Evolutionary conservation across 2,113 vertebrate genomes (phyloP).

Genomic region (Gracilinanus agilis): DNA sequence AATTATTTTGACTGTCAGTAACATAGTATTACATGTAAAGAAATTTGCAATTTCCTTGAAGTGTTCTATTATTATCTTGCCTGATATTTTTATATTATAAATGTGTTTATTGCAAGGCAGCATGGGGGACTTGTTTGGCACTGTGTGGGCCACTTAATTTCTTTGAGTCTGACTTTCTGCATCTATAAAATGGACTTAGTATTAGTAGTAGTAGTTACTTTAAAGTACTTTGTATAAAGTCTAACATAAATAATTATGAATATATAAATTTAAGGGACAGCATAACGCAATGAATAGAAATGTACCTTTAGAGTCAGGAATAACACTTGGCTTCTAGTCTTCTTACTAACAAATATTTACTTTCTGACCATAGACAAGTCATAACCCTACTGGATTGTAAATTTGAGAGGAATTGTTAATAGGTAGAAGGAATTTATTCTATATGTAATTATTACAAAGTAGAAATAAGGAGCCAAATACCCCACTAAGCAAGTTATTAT

Average conservation of each 20-base stretch:
- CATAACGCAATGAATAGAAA: not conserved
- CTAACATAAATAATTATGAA: not conserved
- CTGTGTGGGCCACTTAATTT: not conserved
- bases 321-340: not conserved
- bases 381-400: not conserved
- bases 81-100: not conserved
- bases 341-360: not conserved
- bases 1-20: not conserved
- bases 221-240: not conserved
- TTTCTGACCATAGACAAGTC: not conserved
- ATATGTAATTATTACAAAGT: not conserved
- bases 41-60: not conserved
- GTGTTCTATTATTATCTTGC: not conserved
- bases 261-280: not conserved
- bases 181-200: not conserved
- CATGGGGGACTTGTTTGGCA: not conserved
- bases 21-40: not conserved
- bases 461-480: not conserved
- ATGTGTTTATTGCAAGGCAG: not conserved
- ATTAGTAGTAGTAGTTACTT: not conserved
- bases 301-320: not conserved
- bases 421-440: not conserved
- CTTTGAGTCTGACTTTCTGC: not conserved
- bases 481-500: not conserved
- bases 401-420: not conserved